Evolutionary conservation across 2,113 vertebrate species (phyloP), one percentile per base, ranked within the genome.

Genomic region (Mungos mungo): DNA sequence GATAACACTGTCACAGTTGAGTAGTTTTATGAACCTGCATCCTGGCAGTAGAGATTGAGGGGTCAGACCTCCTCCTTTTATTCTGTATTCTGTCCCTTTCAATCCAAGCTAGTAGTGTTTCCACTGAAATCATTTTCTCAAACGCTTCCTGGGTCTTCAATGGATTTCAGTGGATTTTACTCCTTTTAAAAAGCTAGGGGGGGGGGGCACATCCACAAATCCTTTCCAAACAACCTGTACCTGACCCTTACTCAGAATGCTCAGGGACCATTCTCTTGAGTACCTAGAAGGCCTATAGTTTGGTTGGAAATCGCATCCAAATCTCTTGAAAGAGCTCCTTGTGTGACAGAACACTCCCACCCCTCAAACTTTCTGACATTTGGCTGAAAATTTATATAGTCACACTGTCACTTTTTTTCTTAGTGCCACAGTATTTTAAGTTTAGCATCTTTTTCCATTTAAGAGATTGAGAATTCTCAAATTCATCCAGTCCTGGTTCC

Each of bases 91-190:
- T 83, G 54, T 38, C 54, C 54, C 54, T 63, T 57, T 41, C 8
- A 5, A 27, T 41, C 35, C 57, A 63, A 41, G 27, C 35, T 65
- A 23, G 35, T 38, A 29, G 77, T 60, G n/a, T 71, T 96, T 45
- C 29, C 79, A n/a, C 41, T 84, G 92, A 84, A 88, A 88, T 69
- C 18, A 83, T 92, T 83, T 87, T 60, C 82, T 35, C 66, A 92
- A 83, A 60, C 76, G 92, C 21, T 69, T 96, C n/a, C 31, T 88
- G 29, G 10, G 1, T 66, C 68, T 96, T 29, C 52, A 16, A 38
- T 80, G 47, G 41, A 82, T 79, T 84, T 94, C 77, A 83, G 4
- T 79, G n/a, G 77, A 63, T 9, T 66, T 80, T 14, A 25, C 47
- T 5, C 12, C 25, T 66, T 88, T 77, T 23, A 83, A 60, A 8